Evolutionary conservation across 1,140 invertebrate genomes (phyloP).

Genomic region (Ditylenchus dipsaci): DNA sequence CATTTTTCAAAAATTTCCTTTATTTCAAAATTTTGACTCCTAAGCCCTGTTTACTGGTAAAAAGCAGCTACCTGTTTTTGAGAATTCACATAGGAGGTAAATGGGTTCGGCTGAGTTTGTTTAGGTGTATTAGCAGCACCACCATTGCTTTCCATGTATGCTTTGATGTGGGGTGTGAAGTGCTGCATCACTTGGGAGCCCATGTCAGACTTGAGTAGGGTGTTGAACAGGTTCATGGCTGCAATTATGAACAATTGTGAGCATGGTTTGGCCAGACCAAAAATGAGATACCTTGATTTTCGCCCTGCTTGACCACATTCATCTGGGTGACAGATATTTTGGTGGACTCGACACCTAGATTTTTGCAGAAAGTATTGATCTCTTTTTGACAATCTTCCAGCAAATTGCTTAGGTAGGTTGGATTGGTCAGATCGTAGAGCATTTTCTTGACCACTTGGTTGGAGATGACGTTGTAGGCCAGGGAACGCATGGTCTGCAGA

Average conservation of each 20-base stretch:
- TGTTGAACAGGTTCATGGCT: slow-evolving; percentile 36
- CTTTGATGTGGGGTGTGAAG: slow-evolving; percentile 10
- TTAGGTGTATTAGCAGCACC: too few species aligned
- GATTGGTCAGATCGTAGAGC: slow-evolving; percentile 33
- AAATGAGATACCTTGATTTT: slow-evolving; percentile 19
- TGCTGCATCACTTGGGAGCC: slow-evolving; percentile 33
- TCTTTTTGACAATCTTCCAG: slow-evolving; percentile 19
- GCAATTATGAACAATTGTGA: too few species aligned
- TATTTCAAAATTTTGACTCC: too few species aligned
- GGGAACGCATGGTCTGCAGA: slow-evolving; percentile 28
- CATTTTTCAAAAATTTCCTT: too few species aligned
- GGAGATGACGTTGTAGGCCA: slow-evolving; percentile 36
- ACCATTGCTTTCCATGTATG: background rate
- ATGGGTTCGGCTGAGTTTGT: too few species aligned
- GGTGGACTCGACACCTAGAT: slow-evolving; percentile 26
- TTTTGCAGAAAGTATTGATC: slow-evolving; percentile 33
- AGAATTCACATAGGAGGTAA: too few species aligned
- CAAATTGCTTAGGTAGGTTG: slow-evolving; percentile 1
- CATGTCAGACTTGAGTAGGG: slow-evolving; percentile 30
- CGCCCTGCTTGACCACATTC: slow-evolving; percentile 35
- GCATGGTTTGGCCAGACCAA: too few species aligned
- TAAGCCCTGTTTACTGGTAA: too few species aligned
- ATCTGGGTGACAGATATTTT: slow-evolving; percentile 25
- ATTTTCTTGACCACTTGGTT: slow-evolving; percentile 28
- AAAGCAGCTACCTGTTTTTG: too few species aligned